phyloP scores from a whole-genome alignment of 2,113 vertebrate genomes.

The Platycercus adscitus region DNA sequence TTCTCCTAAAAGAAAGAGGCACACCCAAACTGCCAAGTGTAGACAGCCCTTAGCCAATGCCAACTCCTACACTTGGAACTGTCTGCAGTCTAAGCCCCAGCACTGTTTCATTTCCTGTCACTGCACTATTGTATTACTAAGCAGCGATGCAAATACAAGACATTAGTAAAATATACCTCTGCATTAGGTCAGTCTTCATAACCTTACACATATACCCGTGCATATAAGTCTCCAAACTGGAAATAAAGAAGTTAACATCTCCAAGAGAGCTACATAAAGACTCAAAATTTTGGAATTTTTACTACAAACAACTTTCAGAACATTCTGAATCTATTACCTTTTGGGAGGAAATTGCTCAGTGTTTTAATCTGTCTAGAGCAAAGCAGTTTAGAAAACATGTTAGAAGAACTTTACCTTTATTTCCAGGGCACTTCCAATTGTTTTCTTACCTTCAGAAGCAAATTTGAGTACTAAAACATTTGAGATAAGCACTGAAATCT shows the following conservation, averaged over 20 bases:
- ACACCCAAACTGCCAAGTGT: neutral
- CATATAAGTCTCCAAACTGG: neutral
- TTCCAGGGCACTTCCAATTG: neutral
- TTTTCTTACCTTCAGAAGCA: neutral
- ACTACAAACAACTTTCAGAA: neutral
- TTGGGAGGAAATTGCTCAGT: neutral
- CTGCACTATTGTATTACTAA: neutral
- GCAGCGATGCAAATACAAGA: neutral
- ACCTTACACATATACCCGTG: neutral
- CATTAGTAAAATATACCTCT: neutral
- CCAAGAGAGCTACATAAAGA: neutral
- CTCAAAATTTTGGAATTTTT: neutral
- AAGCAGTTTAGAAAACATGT: neutral
- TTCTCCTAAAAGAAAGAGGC: neutral
- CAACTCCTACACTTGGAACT: neutral
- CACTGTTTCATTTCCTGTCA: neutral
- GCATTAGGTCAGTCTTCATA: neutral
- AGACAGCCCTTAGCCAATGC: neutral
- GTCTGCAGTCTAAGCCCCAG: neutral
- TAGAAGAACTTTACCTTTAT: neutral
- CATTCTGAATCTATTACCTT: neutral
- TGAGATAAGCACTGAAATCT: neutral
- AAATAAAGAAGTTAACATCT: neutral
- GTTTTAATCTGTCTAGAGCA: neutral
- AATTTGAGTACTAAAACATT: neutral